Evolutionary conservation across 2,797 vertebrate genomes (phyloP), one percentile per base, ranked within the genome.

Genomic region (Lutjanus argentimaculatus): DNA sequence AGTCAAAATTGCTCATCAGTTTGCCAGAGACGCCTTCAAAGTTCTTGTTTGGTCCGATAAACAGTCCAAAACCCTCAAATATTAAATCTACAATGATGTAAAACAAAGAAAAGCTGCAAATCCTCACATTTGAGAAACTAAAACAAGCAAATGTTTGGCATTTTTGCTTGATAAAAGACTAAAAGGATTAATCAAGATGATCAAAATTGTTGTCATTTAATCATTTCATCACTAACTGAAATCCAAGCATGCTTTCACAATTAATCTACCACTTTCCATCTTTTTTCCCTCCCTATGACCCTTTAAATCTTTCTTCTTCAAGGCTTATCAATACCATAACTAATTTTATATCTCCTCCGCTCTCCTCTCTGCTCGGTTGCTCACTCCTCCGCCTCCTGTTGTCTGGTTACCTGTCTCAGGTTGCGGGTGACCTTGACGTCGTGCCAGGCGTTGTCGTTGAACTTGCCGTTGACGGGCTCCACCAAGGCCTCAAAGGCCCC

Each of bases 401-500:
- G 95, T 97, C 96, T 95, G 96, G 97, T 99, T 99, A 99, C 98
- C 98, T 99, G 98, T 99, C 98, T 98, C 97, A 99, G 97, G 96
- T 99, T 99, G 97, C 98, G 97, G 95, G 98, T 99, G 96, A 99
- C 98, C 97, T 99, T 99, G 95, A 99, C 98, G 96, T 99, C 98
- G 95, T 99, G 98, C 98, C 98, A 99, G 96, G 96, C 95, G 97
- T 99, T 99, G 97, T 99, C 98, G 97, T 99, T 99, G 98, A 99
- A 99, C 96, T 99, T 99, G 94, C 98, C 98, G 93, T 99, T 99
- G 96, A 99, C 98, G 1, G 98, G 98, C 96, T 99, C 98, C 97
- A 99, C 98, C 96, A 99, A 95, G 45, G 98, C 98, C 97, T 99
- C 98, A 93, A 99, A 99, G 92, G 98, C 98, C 96, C 98, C 98